Evolutionary conservation across 1,140 invertebrate genomes (phyloP).

Genomic region (Charaxes varanes): DNA sequence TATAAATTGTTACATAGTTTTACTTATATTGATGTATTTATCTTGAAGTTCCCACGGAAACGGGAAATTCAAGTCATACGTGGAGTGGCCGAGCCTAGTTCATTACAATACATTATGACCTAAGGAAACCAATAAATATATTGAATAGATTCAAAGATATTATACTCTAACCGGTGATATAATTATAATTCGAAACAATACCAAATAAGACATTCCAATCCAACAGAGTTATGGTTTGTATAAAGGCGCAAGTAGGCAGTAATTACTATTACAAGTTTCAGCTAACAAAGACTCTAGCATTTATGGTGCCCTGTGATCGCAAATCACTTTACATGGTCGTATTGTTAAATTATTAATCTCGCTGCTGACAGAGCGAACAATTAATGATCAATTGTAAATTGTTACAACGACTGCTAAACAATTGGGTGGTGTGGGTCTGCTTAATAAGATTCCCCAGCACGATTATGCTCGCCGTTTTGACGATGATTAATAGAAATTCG

Average conservation of each 20-base stretch:
- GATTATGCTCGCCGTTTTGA: slow-evolving; percentile 46
- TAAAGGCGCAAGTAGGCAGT: slow-evolving; percentile 5
- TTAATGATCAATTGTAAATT: slow-evolving; percentile 61
- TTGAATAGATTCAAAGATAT: too few relatives aligned
- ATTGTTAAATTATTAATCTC: slow-evolving; percentile 23
- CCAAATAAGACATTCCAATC: slow-evolving; percentile 5
- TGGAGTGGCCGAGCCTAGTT: too few relatives aligned
- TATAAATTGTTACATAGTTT: too few relatives aligned
- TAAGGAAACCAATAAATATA: too few relatives aligned
- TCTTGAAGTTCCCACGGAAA: too few relatives aligned
- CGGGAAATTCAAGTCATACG: too few relatives aligned
- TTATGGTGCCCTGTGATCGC: slow-evolving; percentile 10
- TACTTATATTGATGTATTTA: too few relatives aligned
- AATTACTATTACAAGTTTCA: slow-evolving; percentile 10
- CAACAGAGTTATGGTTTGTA: neutral
- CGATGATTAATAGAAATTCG: slow-evolving; percentile 48
- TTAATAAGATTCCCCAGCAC: slow-evolving; percentile 56
- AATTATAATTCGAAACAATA: neutral
- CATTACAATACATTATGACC: too few relatives aligned
- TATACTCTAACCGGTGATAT: too few relatives aligned
- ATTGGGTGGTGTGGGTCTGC: slow-evolving; percentile 39
- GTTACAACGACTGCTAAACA: slow-evolving; percentile 53
- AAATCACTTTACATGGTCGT: slow-evolving; percentile 20
- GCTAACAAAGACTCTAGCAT: slow-evolving; percentile 5
- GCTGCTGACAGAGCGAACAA: slow-evolving; percentile 43